Evolutionary conservation across 1,140 invertebrate genomes (phyloP).

Genomic region (Pinna nobilis): DNA sequence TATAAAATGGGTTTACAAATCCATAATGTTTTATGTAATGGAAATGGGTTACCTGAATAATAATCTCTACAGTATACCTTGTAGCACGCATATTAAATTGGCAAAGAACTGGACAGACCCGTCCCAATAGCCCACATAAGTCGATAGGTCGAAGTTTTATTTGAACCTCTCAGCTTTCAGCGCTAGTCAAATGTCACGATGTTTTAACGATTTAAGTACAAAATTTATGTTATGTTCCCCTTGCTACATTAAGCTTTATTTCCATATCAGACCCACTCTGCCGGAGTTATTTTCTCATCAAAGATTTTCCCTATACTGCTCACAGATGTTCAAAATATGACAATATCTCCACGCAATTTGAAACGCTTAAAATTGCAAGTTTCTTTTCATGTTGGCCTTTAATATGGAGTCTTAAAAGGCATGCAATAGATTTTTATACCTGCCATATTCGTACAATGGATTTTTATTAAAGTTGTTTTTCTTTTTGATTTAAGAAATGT

Average conservation of each 20-base stretch:
- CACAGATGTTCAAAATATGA: neutral
- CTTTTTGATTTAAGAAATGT: no score
- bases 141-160: neutral
- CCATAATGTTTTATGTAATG: neutral
- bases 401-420: neutral
- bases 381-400: neutral
- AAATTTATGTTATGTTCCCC: neutral
- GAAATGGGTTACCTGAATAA: no score
- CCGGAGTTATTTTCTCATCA: constrained; percentile 1
- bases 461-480: no score
- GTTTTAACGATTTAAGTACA: neutral
- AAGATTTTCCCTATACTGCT: neutral
- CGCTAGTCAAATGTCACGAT: neutral
- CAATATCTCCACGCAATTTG: neutral
- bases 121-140: neutral
- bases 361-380: neutral
- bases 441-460: neutral
- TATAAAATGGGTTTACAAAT: neutral
- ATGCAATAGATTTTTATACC: neutral
- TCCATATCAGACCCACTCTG: neutral
- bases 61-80: no score
- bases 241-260: neutral
- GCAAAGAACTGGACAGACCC: no score
- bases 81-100: no score
- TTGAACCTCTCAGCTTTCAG: neutral